Evolutionary conservation across 2,888 invertebrate species (phyloP), one percentile per base, ranked within the genome.

Genomic region (Hydropsyche betteni): DNA sequence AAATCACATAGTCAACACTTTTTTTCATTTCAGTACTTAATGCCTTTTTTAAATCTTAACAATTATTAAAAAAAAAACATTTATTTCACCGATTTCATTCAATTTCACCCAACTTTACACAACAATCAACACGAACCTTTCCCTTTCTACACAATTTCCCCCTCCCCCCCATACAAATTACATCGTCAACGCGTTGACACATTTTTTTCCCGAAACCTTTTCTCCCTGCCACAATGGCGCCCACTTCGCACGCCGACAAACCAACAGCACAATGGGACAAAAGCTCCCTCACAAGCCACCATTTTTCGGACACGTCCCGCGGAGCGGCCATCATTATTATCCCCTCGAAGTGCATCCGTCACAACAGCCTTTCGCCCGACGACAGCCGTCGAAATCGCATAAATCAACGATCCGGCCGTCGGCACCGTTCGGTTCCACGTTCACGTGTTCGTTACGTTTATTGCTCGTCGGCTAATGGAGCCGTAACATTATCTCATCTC

Each of bases 401-500:
- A 24, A 24, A 24, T 24, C 24, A 24, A 24, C 24, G 2, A n/a
- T n/a, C 2, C 24, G 24, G 1, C 24, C 24, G 2, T 2, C 24
- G 24, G 24, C 24, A 12, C 51, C 51, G 51, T 12, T 14, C 53
- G n/a, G 4, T 53, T 53, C 53, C 6, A 44, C 44, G 53, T 53
- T 53, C 12, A 16, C 51, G 10, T 51, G 1, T 51, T 53, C 6
- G 5, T 53, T 16, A 14, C 51, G n/a, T 53, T 53, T n/a, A 16
- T 16, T 16, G 16, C n/a, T 24, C 24, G 16, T 58, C 58, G 14
- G 2, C 58, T 58, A 58, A 58, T 58, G 58, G 58, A 58, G 58
- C 58, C 58, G 58, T 58, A n/a, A 58, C 58, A 58, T 24, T 24
- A 58, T 58, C 58, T 14, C 16, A 44, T 53, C 24, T 58, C 53